These are phyloP conservation scores for Alcedo quadribrachys DNA, from an alignment of 2,797 vertebrate genomes.

Conservation along the genomic window DNA sequence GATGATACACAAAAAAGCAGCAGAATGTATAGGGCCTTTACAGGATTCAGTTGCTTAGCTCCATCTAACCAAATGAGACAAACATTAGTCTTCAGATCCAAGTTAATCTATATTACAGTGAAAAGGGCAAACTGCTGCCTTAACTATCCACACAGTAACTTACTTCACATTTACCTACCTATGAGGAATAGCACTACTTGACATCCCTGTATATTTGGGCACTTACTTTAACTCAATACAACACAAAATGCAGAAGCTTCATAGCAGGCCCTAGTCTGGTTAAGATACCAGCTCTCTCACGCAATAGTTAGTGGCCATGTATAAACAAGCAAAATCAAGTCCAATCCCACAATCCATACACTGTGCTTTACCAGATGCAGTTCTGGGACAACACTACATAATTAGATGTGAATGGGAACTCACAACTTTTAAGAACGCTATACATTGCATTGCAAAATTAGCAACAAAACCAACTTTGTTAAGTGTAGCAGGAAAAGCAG, in stretches of 20 bases:
- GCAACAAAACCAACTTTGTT: background rate
- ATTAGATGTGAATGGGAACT: background rate
- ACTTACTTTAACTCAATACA: background rate
- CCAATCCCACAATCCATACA: background rate
- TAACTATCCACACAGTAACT: background rate
- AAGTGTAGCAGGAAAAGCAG: background rate
- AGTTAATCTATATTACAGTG: background rate
- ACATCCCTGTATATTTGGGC: background rate
- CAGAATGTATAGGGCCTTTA: background rate
- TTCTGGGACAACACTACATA: background rate
- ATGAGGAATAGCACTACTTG: background rate
- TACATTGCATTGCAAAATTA: background rate
- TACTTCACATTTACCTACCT: background rate
- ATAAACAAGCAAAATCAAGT: background rate
- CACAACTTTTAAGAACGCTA: background rate
- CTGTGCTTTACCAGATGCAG: background rate
- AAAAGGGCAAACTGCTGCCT: background rate
- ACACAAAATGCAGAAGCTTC: background rate
- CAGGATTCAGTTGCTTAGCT: background rate
- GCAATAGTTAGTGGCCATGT: background rate
- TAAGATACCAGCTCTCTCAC: background rate
- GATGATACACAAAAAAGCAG: background rate
- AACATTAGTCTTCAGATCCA: background rate
- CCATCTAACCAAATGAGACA: rapidly evolving
- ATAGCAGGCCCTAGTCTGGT: background rate